These are phyloP conservation scores for Pterocles orientalis DNA, from an alignment of 2,113 vertebrate species.

Conservation along the genomic window DNA sequence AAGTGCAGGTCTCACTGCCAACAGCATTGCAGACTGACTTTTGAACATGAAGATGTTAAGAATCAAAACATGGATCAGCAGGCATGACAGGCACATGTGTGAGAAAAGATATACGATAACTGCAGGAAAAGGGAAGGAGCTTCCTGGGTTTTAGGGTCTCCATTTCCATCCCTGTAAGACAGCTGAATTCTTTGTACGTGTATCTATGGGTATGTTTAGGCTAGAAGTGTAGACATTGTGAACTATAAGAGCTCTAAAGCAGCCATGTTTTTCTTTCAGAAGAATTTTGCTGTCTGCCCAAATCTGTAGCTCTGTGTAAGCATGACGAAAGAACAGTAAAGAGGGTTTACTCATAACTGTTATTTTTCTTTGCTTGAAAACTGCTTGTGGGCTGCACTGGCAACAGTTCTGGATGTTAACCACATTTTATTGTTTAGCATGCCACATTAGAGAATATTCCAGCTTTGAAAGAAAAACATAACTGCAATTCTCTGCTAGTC, in stretches of 20 bases:
- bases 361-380: constrained; percentile 50
- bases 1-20: not conserved
- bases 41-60: not conserved
- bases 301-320: not conserved
- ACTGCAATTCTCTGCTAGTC: constrained; percentile 46
- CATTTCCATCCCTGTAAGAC: not conserved
- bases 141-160: not conserved
- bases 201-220: not conserved
- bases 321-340: not conserved
- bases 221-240: not conserved
- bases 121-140: not conserved
- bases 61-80: not conserved
- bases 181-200: not conserved
- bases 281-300: not conserved
- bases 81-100: not conserved
- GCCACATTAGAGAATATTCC: constrained; percentile 56
- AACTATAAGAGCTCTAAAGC: not conserved
- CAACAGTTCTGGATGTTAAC: constrained; percentile 52
- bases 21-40: not conserved
- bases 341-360: not conserved
- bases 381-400: constrained; percentile 6
- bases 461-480: constrained; percentile 45
- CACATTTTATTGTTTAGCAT: constrained; percentile 20
- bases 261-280: not conserved
- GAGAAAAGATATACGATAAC: not conserved